phyloP scores from a whole-genome alignment of 2,797 vertebrate genomes.

The Lepilemur ruficaudatus region DNA sequence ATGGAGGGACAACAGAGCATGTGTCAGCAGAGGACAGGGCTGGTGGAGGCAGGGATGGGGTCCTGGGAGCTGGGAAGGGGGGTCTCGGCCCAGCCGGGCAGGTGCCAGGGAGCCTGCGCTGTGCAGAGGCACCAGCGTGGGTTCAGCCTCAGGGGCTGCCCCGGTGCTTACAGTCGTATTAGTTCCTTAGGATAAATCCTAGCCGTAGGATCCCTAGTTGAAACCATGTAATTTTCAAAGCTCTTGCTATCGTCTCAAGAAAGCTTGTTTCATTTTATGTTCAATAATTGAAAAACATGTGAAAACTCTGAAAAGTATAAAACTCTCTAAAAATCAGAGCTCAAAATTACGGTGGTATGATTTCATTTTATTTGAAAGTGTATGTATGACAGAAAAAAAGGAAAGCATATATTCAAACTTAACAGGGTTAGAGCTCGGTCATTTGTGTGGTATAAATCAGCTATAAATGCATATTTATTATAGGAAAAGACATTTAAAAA shows the following conservation, averaged over 20 bases:
- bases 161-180: fast-evolving
- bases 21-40: too few relatives aligned
- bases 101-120: too few relatives aligned
- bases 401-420: background rate
- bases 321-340: background rate
- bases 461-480: background rate
- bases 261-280: background rate
- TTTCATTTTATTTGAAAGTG: background rate
- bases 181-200: background rate
- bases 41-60: background rate
- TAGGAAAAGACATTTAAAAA: background rate
- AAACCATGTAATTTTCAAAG: background rate
- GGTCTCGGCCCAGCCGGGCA: background rate
- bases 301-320: background rate
- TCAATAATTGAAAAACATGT: background rate
- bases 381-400: background rate
- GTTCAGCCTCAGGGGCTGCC: background rate
- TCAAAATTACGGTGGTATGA: background rate
- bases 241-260: background rate
- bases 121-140: too few relatives aligned
- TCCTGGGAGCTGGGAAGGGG: background rate
- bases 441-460: background rate
- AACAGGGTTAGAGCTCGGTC: background rate
- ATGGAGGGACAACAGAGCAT: background rate
- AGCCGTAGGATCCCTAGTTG: too few relatives aligned